These are phyloP conservation scores for Oreochromis aureus DNA, from an alignment of 2,113 vertebrate genomes.

Conservation along the genomic window DNA sequence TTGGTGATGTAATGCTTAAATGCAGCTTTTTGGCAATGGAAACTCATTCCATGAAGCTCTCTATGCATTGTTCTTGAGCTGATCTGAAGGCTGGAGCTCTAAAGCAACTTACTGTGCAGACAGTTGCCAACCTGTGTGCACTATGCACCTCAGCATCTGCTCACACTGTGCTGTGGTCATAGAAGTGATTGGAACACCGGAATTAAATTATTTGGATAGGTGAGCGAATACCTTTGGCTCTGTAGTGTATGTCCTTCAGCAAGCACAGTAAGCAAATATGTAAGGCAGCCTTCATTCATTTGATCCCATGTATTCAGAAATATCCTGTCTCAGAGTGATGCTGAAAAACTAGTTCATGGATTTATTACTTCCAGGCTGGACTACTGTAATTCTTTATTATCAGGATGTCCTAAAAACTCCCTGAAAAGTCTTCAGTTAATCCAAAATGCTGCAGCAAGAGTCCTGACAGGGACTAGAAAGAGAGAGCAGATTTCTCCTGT, in stretches of 20 bases:
- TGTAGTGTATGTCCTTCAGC: background rate
- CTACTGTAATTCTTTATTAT: background rate
- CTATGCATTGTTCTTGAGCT: background rate
- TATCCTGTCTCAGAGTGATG: background rate
- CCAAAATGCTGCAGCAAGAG: background rate
- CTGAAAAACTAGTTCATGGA: too few species aligned
- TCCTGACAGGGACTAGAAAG: background rate
- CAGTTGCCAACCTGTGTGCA: background rate
- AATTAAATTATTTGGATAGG: background rate
- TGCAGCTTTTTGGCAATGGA: background rate
- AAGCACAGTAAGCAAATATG: background rate
- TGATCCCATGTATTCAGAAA: background rate
- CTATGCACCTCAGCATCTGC: background rate
- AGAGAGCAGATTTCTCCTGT: background rate
- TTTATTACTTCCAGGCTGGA: background rate
- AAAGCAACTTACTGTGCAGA: background rate
- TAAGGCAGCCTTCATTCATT: background rate
- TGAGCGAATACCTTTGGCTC: background rate
- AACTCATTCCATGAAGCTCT: background rate
- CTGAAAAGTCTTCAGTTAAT: accelerated
- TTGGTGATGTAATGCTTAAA: background rate
- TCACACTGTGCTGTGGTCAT: background rate
- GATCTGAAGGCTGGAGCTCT: background rate
- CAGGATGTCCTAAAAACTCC: accelerated
- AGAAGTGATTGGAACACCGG: background rate